These are phyloP conservation scores for Phylloscopus trochiloides DNA, from an alignment of 2,113 vertebrate genomes.

Conservation along the genomic window DNA sequence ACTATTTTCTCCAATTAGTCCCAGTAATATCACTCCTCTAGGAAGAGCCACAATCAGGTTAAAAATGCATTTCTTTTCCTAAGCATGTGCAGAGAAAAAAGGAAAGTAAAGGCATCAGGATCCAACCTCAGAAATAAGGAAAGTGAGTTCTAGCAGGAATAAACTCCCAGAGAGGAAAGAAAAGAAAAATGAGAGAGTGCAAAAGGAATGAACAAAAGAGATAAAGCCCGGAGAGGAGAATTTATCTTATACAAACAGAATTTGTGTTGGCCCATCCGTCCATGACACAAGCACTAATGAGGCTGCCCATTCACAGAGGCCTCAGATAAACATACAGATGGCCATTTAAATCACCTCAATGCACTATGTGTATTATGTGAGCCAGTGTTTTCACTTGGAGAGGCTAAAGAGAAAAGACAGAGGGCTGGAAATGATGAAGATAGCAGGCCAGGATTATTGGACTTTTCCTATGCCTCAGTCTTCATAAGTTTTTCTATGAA, in stretches of 20 bases:
- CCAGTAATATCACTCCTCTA: neutral
- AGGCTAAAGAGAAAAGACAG: slow-evolving; percentile 33
- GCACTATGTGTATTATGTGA: neutral
- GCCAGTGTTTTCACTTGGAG: slow-evolving; percentile 8
- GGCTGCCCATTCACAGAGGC: neutral
- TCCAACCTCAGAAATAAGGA: neutral
- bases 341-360: slow-evolving; percentile 35
- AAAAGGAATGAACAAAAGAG: slow-evolving; percentile 2
- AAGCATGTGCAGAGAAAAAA: neutral
- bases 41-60: neutral
- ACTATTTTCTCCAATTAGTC: neutral
- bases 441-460: slow-evolving; percentile 41
- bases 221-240: slow-evolving; percentile 5
- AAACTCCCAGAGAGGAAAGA: neutral
- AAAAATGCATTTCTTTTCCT: neutral
- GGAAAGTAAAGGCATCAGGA: neutral
- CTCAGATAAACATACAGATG: slow-evolving; percentile 38
- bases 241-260: slow-evolving; percentile 48
- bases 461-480: slow-evolving; percentile 45
- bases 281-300: slow-evolving; percentile 52
- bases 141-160: neutral
- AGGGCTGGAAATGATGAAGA: slow-evolving; percentile 51
- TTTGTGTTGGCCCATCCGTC: slow-evolving; percentile 17
- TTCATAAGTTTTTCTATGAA: slow-evolving; percentile 31
- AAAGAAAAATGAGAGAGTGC: neutral